Evolutionary conservation across 2,888 invertebrate species (phyloP), one percentile per base, ranked within the genome.

Genomic region (Latrodectus hesperus): DNA sequence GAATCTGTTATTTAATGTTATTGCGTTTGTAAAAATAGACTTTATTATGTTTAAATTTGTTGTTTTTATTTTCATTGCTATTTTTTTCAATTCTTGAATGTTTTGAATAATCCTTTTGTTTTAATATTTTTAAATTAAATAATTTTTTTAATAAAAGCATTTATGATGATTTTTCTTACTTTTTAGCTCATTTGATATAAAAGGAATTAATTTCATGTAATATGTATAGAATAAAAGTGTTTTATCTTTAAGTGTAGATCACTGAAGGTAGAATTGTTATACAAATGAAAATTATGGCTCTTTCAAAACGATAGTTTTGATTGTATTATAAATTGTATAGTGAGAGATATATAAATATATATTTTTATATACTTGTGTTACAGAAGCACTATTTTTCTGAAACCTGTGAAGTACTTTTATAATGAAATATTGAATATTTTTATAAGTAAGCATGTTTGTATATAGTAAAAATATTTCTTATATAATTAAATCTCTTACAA

Each of bases 251-350:
- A 14, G 55, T 55, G 55, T 55, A 14, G 55, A 67, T 77, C 77
- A 53, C 52, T 77, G n/a, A 49, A 67, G 53, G 17, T 38, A 77
- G 67, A 67, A 52, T 16, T 22, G 14, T 68, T 52, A 14, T 49
- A 17, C 16, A 22, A 14, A 5, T 16, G 17, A 64, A 65, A 77
- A 53, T 67, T 38, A 53, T 22, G 65, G 51, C 49, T 49, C 49
- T 71, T 71, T 49, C 17, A 77, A 70, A 38, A 8, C 10, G 11
- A 49, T 72, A 60, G n/a, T n/a, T 68, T 52, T 17, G 38, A 72
- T 73, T 77, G 51, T 84, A 67, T 84, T 84, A 84, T 74, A 84
- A 78, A 84, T 26, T 84, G 84, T 84, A 84, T 78, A 84, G 84
- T 77, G 65, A 84, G 84, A 84, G 84, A 84, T 84, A 74, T 84